These are phyloP conservation scores for Littorina saxatilis DNA, from an alignment of 1,140 invertebrate genomes.

Conservation along the genomic window DNA sequence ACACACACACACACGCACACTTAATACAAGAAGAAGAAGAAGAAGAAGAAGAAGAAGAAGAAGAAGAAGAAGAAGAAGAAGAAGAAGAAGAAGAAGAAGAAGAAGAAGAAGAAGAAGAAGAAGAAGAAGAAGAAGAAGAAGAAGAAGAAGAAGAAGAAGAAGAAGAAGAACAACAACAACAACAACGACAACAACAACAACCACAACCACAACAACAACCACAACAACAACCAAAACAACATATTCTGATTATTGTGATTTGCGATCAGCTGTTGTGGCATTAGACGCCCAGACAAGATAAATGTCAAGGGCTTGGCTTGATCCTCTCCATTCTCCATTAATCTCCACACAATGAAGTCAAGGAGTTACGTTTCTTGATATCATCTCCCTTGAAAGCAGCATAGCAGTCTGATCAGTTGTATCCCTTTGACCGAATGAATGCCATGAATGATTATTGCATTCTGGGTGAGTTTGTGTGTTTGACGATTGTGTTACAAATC, in stretches of 20 bases:
- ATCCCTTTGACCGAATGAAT: too few relatives aligned
- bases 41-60: neutral
- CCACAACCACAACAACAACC: too few relatives aligned
- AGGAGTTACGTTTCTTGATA: too few relatives aligned
- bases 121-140: neutral
- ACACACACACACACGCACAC: neutral
- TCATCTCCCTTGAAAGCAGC: too few relatives aligned
- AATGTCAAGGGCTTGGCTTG: too few relatives aligned
- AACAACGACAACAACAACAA: neutral
- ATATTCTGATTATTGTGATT: neutral
- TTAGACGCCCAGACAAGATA: neutral
- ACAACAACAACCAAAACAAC: too few relatives aligned
- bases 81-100: neutral
- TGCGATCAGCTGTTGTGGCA: neutral
- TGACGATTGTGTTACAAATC: too few relatives aligned
- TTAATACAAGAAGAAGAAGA: neutral
- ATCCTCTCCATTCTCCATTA: too few relatives aligned
- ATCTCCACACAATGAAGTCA: too few relatives aligned
- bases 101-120: neutral
- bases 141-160: neutral
- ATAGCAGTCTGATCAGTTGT: too few relatives aligned
- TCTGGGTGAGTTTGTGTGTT: too few relatives aligned
- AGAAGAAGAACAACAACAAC: neutral
- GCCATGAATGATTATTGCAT: too few relatives aligned
- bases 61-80: neutral